Percentiles rank a stretch among this genome's conserved stretches.
Evolutionary conservation across 2,888 invertebrate genomes (phyloP).

Genomic region (Limnephilus rhombicus): DNA sequence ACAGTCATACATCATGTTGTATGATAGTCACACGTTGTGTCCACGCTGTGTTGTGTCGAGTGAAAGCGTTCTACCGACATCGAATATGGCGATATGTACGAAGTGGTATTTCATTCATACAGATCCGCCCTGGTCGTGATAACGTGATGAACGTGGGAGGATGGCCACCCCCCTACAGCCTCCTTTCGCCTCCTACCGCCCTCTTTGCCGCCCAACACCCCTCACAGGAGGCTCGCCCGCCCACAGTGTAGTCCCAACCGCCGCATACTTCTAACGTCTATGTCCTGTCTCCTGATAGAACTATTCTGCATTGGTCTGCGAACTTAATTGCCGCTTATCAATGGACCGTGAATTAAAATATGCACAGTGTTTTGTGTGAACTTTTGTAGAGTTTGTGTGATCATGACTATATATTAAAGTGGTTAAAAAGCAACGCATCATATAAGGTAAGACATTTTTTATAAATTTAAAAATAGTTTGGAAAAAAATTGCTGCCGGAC

Average conservation of each 20-base stretch:
- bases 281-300: background rate
- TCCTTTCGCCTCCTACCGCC: background rate
- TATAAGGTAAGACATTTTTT: background rate
- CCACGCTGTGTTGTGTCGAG: background rate
- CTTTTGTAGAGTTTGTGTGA: background rate
- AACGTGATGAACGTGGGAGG: background rate
- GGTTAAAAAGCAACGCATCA: background rate
- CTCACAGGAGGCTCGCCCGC: conserved; percentile 6
- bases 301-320: background rate
- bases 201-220: background rate
- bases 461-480: background rate
- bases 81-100: background rate
- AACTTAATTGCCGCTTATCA: background rate
- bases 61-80: background rate
- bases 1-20: no score
- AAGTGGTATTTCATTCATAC: background rate
- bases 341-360: background rate
- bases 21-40: background rate
- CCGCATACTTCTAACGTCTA: background rate
- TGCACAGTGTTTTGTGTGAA: background rate
- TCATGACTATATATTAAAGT: background rate
- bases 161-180: background rate
- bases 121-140: background rate
- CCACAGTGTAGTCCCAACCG: conserved; percentile 5
- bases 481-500: background rate